A percentile compares a stretch with the other conserved stretches of the same genome.
Conservation (phyloP, 2,888 invertebrate genomes). For the Dryobotodes eremita region DNA sequence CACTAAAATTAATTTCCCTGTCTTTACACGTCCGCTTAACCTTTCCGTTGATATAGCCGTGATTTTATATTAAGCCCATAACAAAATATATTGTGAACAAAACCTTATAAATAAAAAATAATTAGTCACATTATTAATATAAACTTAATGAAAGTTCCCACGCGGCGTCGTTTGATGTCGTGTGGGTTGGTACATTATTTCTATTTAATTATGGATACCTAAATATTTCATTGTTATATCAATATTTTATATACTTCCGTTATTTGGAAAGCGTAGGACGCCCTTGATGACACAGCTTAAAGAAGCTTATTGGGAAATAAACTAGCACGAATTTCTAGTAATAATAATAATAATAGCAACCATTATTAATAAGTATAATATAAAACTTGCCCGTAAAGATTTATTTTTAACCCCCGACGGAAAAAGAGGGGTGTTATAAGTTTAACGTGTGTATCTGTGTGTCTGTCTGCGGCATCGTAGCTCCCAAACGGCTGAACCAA, state of each 20-base stretch:
- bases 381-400: no score
- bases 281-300: no score
- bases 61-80: not conserved
- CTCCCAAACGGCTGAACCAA: no score
- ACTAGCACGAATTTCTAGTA: not conserved
- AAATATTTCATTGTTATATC: constrained; percentile 7
- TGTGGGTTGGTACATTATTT: constrained; percentile 31
- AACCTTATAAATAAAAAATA: constrained; percentile 3
- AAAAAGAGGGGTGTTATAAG: no score
- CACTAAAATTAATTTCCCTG: no score
- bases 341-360: no score
- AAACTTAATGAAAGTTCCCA: constrained; percentile 8
- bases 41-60: not conserved
- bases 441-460: no score
- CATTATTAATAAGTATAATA: no score
- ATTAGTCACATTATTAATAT: constrained; percentile 28
- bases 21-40: no score
- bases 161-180: constrained; percentile 38
- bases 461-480: no score
- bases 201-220: constrained; percentile 8
- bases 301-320: not conserved
- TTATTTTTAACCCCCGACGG: no score
- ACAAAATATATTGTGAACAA: not conserved
- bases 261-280: constrained; percentile 31
- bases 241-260: constrained; percentile 11